Evolutionary conservation across 2,888 invertebrate species (phyloP).

Genomic region (Entomobrya multifasciata): DNA sequence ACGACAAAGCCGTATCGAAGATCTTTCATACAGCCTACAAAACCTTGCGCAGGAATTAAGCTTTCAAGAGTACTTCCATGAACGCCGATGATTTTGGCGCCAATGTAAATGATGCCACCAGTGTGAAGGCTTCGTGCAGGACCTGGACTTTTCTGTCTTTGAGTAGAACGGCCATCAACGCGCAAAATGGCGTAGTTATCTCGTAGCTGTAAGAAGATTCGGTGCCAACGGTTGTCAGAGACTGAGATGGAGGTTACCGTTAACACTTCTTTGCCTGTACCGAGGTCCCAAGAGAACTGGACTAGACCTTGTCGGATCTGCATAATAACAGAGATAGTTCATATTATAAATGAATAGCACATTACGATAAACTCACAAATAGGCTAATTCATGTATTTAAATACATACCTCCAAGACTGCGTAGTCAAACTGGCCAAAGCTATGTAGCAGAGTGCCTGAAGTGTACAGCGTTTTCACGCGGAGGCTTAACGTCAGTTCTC

Average conservation of each 20-base stretch:
- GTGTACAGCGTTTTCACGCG: conserved; percentile 91
- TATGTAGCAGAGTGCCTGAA: conserved; percentile 92
- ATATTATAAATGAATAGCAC: too few species aligned
- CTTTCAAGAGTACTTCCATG: conserved; percentile 77
- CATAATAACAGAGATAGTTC: not conserved
- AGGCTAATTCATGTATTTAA: too few species aligned
- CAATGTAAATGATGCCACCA: conserved; percentile 78
- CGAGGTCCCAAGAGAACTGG: conserved; percentile 95
- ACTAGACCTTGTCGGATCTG: conserved; percentile 90
- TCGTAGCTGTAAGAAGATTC: conserved; percentile 81
- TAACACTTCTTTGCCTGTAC: conserved; percentile 93
- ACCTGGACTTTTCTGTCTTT: conserved; percentile 78
- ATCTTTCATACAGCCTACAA: conserved; percentile 95
- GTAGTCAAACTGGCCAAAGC: conserved; percentile 93
- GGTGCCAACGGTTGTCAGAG: conserved; percentile 94
- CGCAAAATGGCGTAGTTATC: conserved; percentile 78
- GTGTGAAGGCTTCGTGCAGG: conserved; percentile 78
- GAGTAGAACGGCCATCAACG: conserved; percentile 79
- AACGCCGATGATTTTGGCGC: conserved; percentile 78
- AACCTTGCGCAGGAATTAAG: conserved; percentile 85
- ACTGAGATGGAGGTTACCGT: conserved; percentile 88
- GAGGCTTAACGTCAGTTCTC: conserved; percentile 89
- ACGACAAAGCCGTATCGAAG: conserved; percentile 87
- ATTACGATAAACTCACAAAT: too few species aligned
- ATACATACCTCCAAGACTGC: conserved; percentile 90